Base-by-base conservation (phyloP, 1,140 invertebrate species). In the Diachasma alloeum region DNA sequence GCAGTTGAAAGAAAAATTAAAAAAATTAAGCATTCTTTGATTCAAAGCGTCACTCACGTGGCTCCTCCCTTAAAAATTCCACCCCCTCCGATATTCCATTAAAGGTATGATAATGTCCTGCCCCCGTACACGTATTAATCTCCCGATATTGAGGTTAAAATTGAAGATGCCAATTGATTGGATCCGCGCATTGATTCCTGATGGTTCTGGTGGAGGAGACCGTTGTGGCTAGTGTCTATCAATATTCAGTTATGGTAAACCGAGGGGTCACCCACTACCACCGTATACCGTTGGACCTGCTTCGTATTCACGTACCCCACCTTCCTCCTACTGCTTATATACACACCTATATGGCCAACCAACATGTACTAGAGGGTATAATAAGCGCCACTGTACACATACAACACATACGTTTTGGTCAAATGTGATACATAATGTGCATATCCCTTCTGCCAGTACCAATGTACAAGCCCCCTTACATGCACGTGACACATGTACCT, bases 201-300 rank as follows among this genome's bases (percentile, higher is more conserved):
- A 69, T 69, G 67, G 31, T 69, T 44, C 36, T 69, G 67, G 17
- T 69, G 36, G 71, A 72, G 71, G 71, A 36, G 46, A 48, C 44
- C 44, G 71, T 26, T 72, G 71, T 31, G 71, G 71, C 53, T 72
- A 31, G 24, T 37, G 71, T 59, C 71, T 59, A 56, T 72, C 71
- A 72, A 72, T 72, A 72, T 72, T 56, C 71, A 72, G 71, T 72
- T 72, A 72, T 72, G 71, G 71, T 72, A 72, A 72, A 72, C 53
- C 26, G 22, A 59, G 24, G 44, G 48, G 53, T 31, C 24, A 63
- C 24, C 59, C 71, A 44, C 70, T 48, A 46, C 46, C 48, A 26
- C 48, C 31, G 70, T 26, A 26, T 46, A 53, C 70, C 5, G 46
- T 72, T 26, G 48, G 46, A 59, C 22, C 26, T 53, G 71, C 36